These are phyloP conservation scores for Rhyacophila brunnea DNA, from an alignment of 1,140 invertebrate species.

Conservation along the genomic window DNA sequence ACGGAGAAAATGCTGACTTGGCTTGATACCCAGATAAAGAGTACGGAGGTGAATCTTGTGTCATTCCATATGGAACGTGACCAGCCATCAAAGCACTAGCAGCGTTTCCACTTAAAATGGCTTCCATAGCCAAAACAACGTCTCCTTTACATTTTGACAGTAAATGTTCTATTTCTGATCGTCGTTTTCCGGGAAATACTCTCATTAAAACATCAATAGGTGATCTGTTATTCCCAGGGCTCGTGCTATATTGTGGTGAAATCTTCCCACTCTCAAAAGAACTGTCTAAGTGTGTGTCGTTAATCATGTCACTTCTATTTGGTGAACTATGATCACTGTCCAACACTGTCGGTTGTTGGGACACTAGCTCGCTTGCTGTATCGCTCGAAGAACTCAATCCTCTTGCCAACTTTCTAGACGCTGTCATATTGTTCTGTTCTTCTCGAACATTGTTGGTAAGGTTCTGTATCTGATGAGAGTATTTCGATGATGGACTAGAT, in stretches of 20 bases:
- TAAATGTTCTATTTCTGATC: conserved; percentile 79
- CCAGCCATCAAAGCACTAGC: conserved; percentile 37
- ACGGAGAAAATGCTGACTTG: conserved; percentile 72
- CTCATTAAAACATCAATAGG: conserved; percentile 53
- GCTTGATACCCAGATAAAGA: conserved; percentile 46
- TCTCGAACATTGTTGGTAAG: conserved; percentile 17
- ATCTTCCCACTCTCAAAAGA: conserved; percentile 34
- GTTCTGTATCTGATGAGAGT: conserved; percentile 32
- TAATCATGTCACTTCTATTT: conserved; percentile 31
- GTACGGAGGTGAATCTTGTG: conserved; percentile 47
- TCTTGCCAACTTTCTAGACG: conserved; percentile 19
- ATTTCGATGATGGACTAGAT: conserved; percentile 27
- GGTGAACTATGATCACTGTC: conserved; percentile 32
- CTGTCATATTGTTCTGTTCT: conserved; percentile 8
- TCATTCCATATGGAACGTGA: conserved; percentile 37
- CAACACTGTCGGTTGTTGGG: conserved; percentile 26
- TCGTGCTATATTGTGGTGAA: conserved; percentile 30
- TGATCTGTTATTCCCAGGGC: conserved; percentile 40
- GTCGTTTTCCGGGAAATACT: conserved; percentile 82
- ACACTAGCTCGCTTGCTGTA: conserved; percentile 20
- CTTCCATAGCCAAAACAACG: conserved; percentile 87
- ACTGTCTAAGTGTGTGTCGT: conserved; percentile 31
- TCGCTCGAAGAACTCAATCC: conserved; percentile 27
- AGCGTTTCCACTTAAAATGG: conserved; percentile 69
- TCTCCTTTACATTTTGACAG: conserved; percentile 79